A percentile compares a stretch with the other conserved stretches of the same genome.
Conservation (phyloP, 2,797 vertebrate genomes). For the Gallirallus australis region DNA sequence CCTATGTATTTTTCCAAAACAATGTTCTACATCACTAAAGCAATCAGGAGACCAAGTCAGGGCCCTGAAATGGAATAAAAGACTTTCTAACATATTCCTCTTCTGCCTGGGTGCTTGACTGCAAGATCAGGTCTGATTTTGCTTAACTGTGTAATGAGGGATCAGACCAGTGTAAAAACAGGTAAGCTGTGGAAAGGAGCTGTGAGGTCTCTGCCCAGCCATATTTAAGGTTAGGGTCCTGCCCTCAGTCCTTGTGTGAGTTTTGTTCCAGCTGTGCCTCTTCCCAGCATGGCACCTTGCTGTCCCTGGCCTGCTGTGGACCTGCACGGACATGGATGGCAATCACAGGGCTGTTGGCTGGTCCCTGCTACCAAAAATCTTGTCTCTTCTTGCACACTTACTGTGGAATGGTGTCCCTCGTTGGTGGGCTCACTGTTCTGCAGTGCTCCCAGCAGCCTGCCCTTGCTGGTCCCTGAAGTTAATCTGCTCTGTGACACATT, state of each 20-base stretch:
- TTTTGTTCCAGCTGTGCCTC: not conserved
- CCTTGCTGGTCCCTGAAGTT: not conserved
- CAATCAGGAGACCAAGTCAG: not conserved
- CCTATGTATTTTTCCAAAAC: not conserved
- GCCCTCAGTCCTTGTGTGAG: not conserved
- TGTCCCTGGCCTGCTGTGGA: not conserved
- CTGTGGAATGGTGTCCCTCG: accelerated
- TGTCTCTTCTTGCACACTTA: not conserved
- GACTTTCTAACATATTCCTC: not conserved
- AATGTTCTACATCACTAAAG: not conserved
- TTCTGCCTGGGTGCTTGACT: not conserved
- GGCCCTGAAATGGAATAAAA: not conserved
- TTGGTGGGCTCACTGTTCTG: not conserved
- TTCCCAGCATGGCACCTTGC: not conserved
- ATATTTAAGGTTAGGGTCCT: not conserved
- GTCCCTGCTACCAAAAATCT: not conserved
- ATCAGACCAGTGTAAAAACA: not conserved
- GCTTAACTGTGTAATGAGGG: not conserved
- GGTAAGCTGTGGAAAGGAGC: not conserved
- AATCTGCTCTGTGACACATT: not conserved
- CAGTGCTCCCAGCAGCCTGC: not conserved
- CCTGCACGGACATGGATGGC: accelerated
- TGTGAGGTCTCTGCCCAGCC: not conserved
- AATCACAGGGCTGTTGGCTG: not conserved
- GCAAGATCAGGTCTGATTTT: not conserved